These are phyloP conservation scores for Caretta caretta DNA, from an alignment of 2,113 vertebrate genomes.

Conservation along the genomic window DNA sequence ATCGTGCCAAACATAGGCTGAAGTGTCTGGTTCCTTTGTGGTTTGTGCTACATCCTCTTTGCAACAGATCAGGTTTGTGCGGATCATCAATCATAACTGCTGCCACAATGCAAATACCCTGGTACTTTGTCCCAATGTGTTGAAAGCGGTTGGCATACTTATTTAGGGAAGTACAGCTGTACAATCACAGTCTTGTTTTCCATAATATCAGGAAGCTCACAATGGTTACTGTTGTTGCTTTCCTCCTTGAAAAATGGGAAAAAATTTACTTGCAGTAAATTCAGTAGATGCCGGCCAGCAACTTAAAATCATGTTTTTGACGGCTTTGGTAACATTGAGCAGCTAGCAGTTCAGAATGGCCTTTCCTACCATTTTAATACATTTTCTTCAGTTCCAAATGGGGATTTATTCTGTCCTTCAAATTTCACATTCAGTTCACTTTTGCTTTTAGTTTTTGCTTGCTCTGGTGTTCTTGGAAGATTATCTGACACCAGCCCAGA, in stretches of 20 bases:
- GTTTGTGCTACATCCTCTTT: slow-evolving; percentile 75
- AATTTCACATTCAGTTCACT: background rate
- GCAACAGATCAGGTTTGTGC: slow-evolving; percentile 62
- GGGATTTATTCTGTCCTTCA: background rate
- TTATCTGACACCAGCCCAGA: background rate
- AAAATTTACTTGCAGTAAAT: background rate
- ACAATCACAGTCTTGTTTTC: slow-evolving; percentile 34
- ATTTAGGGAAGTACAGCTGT: slow-evolving; percentile 69
- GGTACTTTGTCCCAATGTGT: slow-evolving; percentile 4
- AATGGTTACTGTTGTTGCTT: slow-evolving; percentile 39
- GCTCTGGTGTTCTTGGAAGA: background rate
- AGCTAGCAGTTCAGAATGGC: background rate
- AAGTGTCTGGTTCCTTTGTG: slow-evolving; percentile 75
- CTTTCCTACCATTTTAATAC: background rate
- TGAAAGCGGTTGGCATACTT: slow-evolving; percentile 55
- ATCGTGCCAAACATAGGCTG: slow-evolving; percentile 44
- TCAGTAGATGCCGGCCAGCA: background rate
- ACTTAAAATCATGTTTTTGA: background rate
- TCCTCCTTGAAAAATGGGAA: slow-evolving; percentile 42
- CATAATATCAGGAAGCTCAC: slow-evolving; percentile 40
- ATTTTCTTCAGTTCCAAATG: background rate
- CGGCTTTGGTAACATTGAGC: background rate
- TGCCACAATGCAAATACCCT: slow-evolving; percentile 52
- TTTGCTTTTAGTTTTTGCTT: background rate
- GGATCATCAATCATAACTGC: slow-evolving; percentile 68